Evolutionary conservation across 2,797 vertebrate species (phyloP), one percentile per base, ranked within the genome.

Genomic region (Phrynocephalus vlangalii): DNA sequence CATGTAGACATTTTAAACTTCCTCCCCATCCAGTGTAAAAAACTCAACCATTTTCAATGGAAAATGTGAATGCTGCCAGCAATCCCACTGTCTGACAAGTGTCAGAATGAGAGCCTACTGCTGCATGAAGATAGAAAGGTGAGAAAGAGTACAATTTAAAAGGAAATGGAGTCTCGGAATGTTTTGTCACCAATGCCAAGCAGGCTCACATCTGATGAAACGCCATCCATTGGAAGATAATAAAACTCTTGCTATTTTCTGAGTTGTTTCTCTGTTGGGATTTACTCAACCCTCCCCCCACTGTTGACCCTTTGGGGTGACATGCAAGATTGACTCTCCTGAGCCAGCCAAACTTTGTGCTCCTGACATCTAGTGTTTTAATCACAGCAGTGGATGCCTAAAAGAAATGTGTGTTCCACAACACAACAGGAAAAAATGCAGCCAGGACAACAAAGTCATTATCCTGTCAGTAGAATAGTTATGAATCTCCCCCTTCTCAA

Each of bases 121-220:
- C 8, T 67, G 18, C 44, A 66, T 30, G 73, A 52, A 68, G 18
- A 52, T 48, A 26, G 48, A 84, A 66, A 52, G 48, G 22, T 26
- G 56, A 75, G 26, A 15, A 50, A 4, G 52, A 78, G 28, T 13
- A 50, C 26, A 8, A 50, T 78, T 70, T 67, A 85, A 79, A 48
- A 85, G 44, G 75, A 79, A 85, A 78, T 76, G 9, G 20, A 1
- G 24, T 85, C 68, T 78, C 63, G 48, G 56, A n/a, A 85, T 44
- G n/a, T 85, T 78, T 44, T 79, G 44, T 44, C 70, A 38, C n/a
- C 50, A 26, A 68, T 30, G 70, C 56, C 10, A 8, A 60, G 48
- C 56, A 28, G 20, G 10, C 28, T 85, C 44, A 24, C 63, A 70
- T 13, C 33, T 44, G n/a, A 67, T 18, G 24, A 75, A 77, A 67